Conservation (phyloP, 2,888 invertebrate species). For the Theretra japonica region DNA sequence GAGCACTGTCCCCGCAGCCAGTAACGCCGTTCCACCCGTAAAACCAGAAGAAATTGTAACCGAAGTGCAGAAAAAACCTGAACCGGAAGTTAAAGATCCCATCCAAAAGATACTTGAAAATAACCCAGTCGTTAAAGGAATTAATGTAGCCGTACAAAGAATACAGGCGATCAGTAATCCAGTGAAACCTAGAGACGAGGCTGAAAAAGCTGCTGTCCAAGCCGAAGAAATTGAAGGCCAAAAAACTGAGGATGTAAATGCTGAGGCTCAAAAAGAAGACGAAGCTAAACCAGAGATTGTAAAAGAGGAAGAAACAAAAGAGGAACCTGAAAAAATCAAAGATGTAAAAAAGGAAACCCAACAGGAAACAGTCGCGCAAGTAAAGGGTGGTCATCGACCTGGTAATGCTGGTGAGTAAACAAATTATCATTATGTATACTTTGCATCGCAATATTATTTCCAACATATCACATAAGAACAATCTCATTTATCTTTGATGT, state of each 20-base stretch:
- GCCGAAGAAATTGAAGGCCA: slow-evolving; percentile 36
- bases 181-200: slow-evolving; percentile 55
- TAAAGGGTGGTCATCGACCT: slow-evolving; percentile 40
- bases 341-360: slow-evolving; percentile 2
- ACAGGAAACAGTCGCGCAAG: slow-evolving; percentile 32
- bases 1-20: neutral
- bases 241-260: neutral
- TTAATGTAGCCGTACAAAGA: slow-evolving; percentile 47
- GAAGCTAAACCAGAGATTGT: neutral
- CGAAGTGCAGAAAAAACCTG: slow-evolving; percentile 21
- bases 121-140: slow-evolving; percentile 52
- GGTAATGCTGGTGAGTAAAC: neutral
- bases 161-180: slow-evolving; percentile 53
- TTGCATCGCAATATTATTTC: no score
- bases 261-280: neutral
- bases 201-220: slow-evolving; percentile 38
- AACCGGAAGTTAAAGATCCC: slow-evolving; percentile 44
- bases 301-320: neutral
- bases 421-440: neutral
- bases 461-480: no score
- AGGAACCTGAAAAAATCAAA: neutral
- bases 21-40: neutral
- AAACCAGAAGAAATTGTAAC: slow-evolving; percentile 27
- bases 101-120: slow-evolving; percentile 59
- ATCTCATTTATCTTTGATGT: no score